Evolutionary conservation across 1,140 invertebrate species (phyloP).

Genomic region (Condylostylus longicornis): DNA sequence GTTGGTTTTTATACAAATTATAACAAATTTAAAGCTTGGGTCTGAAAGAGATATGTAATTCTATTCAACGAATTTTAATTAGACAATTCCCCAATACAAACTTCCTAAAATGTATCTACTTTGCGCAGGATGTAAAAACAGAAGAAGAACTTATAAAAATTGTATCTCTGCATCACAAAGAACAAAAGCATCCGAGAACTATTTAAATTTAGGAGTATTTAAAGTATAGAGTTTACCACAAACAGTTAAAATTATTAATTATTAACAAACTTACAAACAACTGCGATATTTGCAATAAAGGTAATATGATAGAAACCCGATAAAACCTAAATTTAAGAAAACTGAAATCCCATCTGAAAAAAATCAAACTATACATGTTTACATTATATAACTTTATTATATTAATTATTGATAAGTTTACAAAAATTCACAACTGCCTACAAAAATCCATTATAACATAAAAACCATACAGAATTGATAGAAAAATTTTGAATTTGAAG

Average conservation of each 20-base stretch:
- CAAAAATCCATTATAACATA: no score
- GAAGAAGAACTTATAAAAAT: neutral
- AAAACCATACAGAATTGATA: no score
- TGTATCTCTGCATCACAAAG: slow-evolving; percentile 5
- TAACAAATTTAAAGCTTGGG: no score
- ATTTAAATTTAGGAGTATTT: slow-evolving; percentile 8
- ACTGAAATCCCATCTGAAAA: slow-evolving; percentile 4
- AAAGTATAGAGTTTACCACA: slow-evolving; percentile 8
- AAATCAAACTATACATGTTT: slow-evolving; percentile 8
- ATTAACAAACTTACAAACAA: slow-evolving; percentile 12
- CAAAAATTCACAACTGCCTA: slow-evolving; percentile 10
- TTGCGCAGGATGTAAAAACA: neutral
- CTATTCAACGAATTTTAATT: no score
- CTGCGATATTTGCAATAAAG: slow-evolving; percentile 9
- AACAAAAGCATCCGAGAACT: slow-evolving; percentile 6
- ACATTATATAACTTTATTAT: slow-evolving; percentile 5
- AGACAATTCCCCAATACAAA: neutral
- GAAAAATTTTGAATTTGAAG: no score
- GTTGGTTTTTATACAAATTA: no score
- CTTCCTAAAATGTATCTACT: neutral
- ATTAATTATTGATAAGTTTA: slow-evolving; percentile 8
- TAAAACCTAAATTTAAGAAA: slow-evolving; percentile 7
- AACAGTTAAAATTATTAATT: slow-evolving; percentile 8
- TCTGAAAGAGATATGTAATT: no score
- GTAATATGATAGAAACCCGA: slow-evolving; percentile 11